Conservation (phyloP, 2,113 vertebrate genomes). For the Holacanthus passer region DNA sequence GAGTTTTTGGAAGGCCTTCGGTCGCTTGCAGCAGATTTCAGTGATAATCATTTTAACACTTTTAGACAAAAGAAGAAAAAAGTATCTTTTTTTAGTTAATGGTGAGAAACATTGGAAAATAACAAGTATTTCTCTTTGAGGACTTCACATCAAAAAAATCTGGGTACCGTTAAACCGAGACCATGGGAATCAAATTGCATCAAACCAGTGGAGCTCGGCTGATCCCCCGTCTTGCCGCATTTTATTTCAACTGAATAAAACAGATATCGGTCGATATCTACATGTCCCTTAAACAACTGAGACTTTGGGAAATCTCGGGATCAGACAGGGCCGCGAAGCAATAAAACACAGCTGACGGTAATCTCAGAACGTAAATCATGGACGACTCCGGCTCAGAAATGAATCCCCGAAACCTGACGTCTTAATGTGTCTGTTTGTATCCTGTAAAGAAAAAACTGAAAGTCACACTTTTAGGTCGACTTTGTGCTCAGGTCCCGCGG, state of each 20-base stretch:
- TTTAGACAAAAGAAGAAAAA: no score
- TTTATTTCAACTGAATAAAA: slow-evolving; percentile 21
- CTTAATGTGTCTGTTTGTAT: slow-evolving; percentile 12
- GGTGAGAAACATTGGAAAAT: neutral
- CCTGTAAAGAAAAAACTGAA: neutral
- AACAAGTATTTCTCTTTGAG: neutral
- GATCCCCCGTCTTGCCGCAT: neutral
- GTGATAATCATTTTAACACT: neutral
- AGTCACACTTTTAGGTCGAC: neutral
- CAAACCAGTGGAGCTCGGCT: neutral
- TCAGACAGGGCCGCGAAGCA: slow-evolving; percentile 35
- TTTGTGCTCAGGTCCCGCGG: neutral
- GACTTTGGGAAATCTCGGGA: slow-evolving; percentile 36
- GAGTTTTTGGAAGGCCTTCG: slow-evolving; percentile 1
- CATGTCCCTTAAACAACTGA: slow-evolving; percentile 9
- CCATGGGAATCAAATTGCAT: neutral
- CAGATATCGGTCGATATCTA: neutral
- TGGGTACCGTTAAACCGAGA: neutral
- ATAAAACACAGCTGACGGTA: slow-evolving; percentile 41
- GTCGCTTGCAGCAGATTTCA: neutral
- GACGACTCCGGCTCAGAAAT: slow-evolving; percentile 6
- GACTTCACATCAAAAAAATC: neutral
- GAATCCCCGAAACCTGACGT: slow-evolving; percentile 3
- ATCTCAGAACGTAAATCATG: slow-evolving; percentile 52
- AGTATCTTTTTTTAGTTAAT: neutral